Evolutionary conservation across 92 coral and sea anemone species (phyloP).

Genomic region (Zoanthus sansibaricus): DNA sequence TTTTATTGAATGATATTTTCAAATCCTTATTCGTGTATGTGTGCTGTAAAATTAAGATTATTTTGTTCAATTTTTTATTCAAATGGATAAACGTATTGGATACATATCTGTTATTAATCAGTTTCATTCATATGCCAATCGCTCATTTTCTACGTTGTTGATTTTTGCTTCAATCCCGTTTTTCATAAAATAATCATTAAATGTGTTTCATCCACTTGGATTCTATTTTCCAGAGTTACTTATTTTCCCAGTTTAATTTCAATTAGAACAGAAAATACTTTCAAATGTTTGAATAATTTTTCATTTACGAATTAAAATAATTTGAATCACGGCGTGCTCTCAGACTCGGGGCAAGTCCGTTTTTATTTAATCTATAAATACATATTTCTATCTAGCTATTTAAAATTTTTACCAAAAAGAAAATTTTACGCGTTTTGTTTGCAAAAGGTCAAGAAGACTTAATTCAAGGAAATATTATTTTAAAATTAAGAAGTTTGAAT

Average conservation of each 20-base stretch:
- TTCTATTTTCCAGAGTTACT: not conserved
- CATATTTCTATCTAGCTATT: slow-evolving; percentile 1
- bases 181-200: not conserved
- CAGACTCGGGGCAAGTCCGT: not conserved
- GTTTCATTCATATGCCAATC: not conserved
- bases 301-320: not conserved
- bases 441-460: slow-evolving; percentile 33
- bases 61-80: not conserved
- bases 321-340: not conserved
- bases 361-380: slow-evolving; percentile 40
- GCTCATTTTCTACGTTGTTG: not conserved
- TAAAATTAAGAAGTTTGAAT: slow-evolving; percentile 20
- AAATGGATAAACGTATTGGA: not conserved
- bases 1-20: not conserved
- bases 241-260: not conserved
- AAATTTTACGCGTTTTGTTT: not conserved
- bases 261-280: not conserved
- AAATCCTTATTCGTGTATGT: not conserved
- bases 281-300: not conserved
- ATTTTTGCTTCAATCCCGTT: not conserved
- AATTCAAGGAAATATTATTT: slow-evolving; percentile 23
- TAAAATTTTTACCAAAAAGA: not conserved
- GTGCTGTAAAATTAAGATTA: not conserved
- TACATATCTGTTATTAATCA: not conserved
- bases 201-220: not conserved